These are phyloP conservation scores for Ia io DNA, from an alignment of 2,113 vertebrate species.

Conservation along the genomic window DNA sequence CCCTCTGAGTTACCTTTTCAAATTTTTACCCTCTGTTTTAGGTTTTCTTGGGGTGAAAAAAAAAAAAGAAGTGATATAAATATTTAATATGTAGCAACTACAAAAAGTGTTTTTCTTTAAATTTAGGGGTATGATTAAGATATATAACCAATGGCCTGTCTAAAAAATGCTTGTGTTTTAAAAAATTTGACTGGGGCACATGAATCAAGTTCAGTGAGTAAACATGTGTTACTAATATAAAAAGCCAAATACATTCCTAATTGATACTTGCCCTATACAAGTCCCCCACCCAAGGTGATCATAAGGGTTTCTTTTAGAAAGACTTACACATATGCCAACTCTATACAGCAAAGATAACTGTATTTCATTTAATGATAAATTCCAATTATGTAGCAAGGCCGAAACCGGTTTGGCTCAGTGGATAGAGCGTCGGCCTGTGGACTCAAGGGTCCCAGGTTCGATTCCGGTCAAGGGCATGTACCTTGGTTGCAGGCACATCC, in stretches of 20 bases:
- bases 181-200: neutral
- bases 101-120: neutral
- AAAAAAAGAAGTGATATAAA: neutral
- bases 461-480: too few relatives aligned
- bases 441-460: too few relatives aligned
- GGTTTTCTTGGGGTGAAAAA: neutral
- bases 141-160: neutral
- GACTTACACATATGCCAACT: neutral
- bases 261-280: neutral
- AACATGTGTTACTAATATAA: neutral
- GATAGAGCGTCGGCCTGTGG: too few relatives aligned
- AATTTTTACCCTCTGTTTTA: neutral
- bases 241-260: constrained; percentile 31
- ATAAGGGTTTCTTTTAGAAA: neutral
- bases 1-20: neutral
- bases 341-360: neutral
- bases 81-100: neutral
- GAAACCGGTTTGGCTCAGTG: too few relatives aligned
- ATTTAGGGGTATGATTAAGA: constrained; percentile 3
- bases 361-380: neutral
- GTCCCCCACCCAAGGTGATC: neutral
- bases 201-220: constrained; percentile 2
- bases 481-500: too few relatives aligned
- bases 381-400: neutral
- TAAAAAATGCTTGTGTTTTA: constrained; percentile 8